Evolutionary conservation across 2,113 vertebrate species (phyloP).

Genomic region (Ascaphus truei): DNA sequence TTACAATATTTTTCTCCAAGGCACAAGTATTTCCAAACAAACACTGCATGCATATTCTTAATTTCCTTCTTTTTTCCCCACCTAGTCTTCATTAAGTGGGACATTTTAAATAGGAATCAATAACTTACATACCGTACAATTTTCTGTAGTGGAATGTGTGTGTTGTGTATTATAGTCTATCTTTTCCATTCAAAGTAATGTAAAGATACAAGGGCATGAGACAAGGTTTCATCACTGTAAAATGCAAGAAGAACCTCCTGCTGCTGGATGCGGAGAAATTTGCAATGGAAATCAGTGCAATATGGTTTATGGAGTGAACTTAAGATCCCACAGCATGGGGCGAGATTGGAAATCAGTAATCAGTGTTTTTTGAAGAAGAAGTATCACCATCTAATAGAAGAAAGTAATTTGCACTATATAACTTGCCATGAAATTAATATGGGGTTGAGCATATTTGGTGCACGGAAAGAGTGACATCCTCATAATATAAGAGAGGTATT

Average conservation of each 20-base stretch:
- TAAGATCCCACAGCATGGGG: conserved; percentile 14
- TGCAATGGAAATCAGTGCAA: conserved; percentile 16
- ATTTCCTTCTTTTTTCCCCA: background rate
- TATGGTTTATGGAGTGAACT: conserved; percentile 24
- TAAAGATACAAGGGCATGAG: conserved; percentile 9
- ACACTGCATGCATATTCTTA: background rate
- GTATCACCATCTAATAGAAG: background rate
- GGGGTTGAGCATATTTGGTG: background rate
- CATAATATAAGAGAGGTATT: background rate
- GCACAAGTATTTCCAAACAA: no score
- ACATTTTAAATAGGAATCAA: conserved; percentile 31
- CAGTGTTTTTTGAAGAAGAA: conserved; percentile 18
- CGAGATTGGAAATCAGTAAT: conserved; percentile 21
- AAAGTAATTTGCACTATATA: background rate
- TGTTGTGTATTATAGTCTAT: conserved; percentile 26
- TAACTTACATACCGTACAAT: conserved; percentile 30
- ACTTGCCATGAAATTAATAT: conserved; percentile 14
- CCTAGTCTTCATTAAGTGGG: conserved; percentile 20
- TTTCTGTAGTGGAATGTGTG: background rate
- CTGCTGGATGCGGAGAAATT: conserved; percentile 10
- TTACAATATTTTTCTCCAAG: no score
- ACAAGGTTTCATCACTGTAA: conserved; percentile 1
- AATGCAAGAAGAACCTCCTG: conserved; percentile 16
- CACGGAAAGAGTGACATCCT: background rate
- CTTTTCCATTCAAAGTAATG: conserved; percentile 17